Evolutionary conservation across 2,797 vertebrate genomes (phyloP), one percentile per base, ranked within the genome.

Genomic region (Odontamblyopus lacepedii): DNA sequence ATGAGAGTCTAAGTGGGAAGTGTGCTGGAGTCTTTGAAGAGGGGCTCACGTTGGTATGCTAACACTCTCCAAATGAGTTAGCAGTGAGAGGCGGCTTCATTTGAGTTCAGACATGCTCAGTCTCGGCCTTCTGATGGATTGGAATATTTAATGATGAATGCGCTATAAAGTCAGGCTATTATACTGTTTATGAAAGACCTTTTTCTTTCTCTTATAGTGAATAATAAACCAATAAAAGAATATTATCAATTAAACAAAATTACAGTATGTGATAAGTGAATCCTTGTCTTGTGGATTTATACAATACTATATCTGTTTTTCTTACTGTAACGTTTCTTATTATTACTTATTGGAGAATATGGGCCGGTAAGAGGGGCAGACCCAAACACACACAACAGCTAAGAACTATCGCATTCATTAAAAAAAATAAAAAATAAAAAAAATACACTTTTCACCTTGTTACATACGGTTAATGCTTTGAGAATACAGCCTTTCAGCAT

Each of bases 11-110:
- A 83, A 88, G 78, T 67, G 75, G 13, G 73, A 76, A 60, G 80
- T 81, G 56, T 38, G 64, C 75, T 70, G n/a, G 73, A 79, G 75
- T 76, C 86, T 91, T 87, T 89, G 88, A 92, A 92, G 86, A 92
- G 78, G 73, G 78, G 41, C 88, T 90, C 83, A 87, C 78, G 83
- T 83, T 79, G 83, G 77, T 76, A 77, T 80, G 74, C 81, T 84
- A 81, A 84, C 79, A 38, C 77, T 77, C 80, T 78, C 80, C 84
- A 87, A 91, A 90, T 88, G 81, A 91, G 80, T 76, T 71, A 75
- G 73, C 84, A 73, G 76, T 71, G 75, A 78, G 72, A 82, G 27
- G 78, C 71, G 35, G 70, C 85, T 83, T 87, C 69, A 85, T 84
- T 88, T 85, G 76, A 79, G 67, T 74, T 73, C 67, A 70, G 74